Evolutionary conservation across 2,113 vertebrate species (phyloP).

Genomic region (Loxodonta africana): DNA sequence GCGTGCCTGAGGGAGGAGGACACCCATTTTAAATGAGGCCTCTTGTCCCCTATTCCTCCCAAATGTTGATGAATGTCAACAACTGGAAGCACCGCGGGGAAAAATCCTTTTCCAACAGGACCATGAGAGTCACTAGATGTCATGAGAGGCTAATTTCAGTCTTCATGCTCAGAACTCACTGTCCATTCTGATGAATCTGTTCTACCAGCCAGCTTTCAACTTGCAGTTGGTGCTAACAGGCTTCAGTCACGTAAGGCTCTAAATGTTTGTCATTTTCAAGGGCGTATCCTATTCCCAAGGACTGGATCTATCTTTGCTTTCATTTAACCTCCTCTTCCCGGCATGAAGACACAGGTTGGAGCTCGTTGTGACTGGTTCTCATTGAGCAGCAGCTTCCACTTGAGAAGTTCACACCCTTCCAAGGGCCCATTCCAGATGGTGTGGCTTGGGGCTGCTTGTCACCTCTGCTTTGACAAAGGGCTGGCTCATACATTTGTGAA

Average conservation of each 20-base stretch:
- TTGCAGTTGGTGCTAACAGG: neutral
- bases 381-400: neutral
- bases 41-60: neutral
- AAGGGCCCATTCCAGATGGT: neutral
- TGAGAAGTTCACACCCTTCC: neutral
- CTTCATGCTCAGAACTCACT: neutral
- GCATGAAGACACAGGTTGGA: neutral
- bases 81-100: neutral
- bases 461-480: neutral
- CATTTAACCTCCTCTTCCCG: neutral
- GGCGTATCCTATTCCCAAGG: fast-evolving
- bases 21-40: neutral
- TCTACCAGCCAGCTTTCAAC: no score
- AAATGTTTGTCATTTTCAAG: neutral
- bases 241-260: neutral
- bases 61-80: neutral
- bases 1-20: neutral
- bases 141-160: neutral
- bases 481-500: neutral
- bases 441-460: neutral
- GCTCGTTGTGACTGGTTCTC: fast-evolving
- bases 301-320: neutral
- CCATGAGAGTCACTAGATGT: neutral
- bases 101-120: neutral
- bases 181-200: neutral